Conservation (phyloP, 2,888 invertebrate species). For the Rotaria sp. region DNA sequence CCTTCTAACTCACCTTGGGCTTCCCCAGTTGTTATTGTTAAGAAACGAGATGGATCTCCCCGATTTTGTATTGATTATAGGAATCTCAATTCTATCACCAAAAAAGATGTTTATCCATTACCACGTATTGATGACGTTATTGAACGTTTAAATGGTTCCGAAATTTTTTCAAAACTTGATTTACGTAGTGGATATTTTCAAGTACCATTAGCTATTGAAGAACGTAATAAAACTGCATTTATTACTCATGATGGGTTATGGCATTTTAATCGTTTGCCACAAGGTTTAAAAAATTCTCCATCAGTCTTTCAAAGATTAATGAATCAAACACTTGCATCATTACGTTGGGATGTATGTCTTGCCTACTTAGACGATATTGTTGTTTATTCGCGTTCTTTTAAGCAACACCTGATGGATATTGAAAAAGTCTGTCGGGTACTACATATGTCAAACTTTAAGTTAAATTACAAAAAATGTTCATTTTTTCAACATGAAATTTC, state of each 20-base stretch:
- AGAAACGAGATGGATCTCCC: neutral
- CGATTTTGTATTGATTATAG: neutral
- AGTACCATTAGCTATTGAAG: neutral
- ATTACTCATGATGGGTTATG: too few relatives aligned
- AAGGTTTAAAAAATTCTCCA: neutral
- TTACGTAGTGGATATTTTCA: slow-evolving; percentile 14
- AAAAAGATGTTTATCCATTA: too few relatives aligned
- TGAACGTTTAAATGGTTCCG: too few relatives aligned
- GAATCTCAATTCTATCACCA: neutral
- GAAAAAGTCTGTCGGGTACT: neutral
- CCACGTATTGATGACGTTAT: too few relatives aligned
- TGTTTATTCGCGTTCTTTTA: neutral
- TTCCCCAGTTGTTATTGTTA: neutral
- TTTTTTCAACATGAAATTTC: neutral
- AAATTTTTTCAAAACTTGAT: too few relatives aligned
- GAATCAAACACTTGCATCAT: too few relatives aligned
- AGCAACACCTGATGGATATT: neutral
- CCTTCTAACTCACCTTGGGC: neutral
- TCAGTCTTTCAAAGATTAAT: neutral
- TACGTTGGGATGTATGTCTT: too few relatives aligned
- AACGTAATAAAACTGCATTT: too few relatives aligned
- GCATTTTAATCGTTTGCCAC: too few relatives aligned
- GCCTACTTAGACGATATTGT: neutral
- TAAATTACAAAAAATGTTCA: too few relatives aligned
- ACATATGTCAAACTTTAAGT: neutral